phyloP scores from a whole-genome alignment of 2,797 vertebrate species.

The Alauda arvensis region DNA sequence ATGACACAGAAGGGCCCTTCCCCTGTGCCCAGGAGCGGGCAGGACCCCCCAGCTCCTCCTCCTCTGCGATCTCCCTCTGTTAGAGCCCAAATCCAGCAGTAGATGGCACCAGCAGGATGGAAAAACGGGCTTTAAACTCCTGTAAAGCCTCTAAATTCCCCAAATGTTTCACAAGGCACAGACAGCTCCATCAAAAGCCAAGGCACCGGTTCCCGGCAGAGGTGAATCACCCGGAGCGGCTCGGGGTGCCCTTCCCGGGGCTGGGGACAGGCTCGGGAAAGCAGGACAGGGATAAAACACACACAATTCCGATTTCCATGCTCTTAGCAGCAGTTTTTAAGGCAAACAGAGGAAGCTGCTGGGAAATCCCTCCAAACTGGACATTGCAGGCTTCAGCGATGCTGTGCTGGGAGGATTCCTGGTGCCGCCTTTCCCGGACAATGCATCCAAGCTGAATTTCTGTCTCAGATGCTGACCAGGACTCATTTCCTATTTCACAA shows the following conservation, averaged over 20 bases:
- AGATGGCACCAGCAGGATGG: slow-evolving; percentile 58
- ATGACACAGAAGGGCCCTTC: fast-evolving
- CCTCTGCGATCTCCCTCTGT: not conserved
- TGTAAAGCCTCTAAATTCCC: not conserved
- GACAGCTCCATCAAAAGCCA: not conserved
- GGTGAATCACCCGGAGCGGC: fast-evolving
- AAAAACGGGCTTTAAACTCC: not conserved
- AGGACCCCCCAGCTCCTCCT: not conserved
- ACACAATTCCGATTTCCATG: fast-evolving
- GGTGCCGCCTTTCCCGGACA: not conserved
- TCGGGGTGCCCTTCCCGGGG: not conserved
- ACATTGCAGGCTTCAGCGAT: not conserved
- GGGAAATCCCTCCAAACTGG: not conserved
- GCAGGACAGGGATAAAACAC: not conserved
- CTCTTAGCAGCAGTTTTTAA: not conserved
- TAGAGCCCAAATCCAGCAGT: not conserved
- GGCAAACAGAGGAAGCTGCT: not conserved
- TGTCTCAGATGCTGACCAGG: not conserved
- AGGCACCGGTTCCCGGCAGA: not conserved
- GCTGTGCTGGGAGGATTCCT: not conserved
- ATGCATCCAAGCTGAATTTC: not conserved
- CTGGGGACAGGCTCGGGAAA: not conserved
- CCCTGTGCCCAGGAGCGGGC: not conserved
- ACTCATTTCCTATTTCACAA: not conserved
- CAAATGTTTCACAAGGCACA: not conserved